Evolutionary conservation across 2,888 invertebrate genomes (phyloP), one percentile per base, ranked within the genome.

Genomic region (Antheraea yamamai): DNA sequence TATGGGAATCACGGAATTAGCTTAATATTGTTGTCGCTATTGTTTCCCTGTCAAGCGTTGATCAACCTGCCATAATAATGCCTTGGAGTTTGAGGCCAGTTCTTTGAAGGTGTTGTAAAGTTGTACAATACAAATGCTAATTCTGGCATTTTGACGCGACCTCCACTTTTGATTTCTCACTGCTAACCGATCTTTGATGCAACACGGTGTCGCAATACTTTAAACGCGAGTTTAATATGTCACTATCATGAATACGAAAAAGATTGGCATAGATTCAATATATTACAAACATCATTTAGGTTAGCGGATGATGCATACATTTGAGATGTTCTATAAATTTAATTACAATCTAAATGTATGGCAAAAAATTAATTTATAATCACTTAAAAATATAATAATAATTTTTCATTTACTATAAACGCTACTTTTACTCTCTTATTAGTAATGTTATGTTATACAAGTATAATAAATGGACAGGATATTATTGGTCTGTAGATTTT

Each of bases 41-140:
- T 70, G 70, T 20, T 30, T 68, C 12, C 18, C 0, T 68, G 68
- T 35, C 68, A 18, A 68, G 18, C 39, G 20, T 70, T 39, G 70
- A n/a, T 39, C 70, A 3, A 70, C 70, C 70, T 39, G 39, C 23
- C 39, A 39, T 39, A 70, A n/a, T 70, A 20, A 70, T 18, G 20
- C 70, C n/a, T 35, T 39, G 39, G 20, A 18, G n/a, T 39, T 35
- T 70, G n/a, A 70, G n/a, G 39, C 70, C n/a, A 70, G 2, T 3
- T 39, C n/a, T 35, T 70, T 39, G 39, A 70, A 70, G 39, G 39
- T 70, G n/a, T 20, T 47, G 47, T 12, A 64, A 77, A 74, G 78
- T 77, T 80, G n/a, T n/a, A 81, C 87, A 88, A 88, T 87, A 83
- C 81, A 80, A 88, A 92, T 92, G 91, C 84, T 90, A 91, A 92